phyloP scores from a whole-genome alignment of 2,113 vertebrate genomes.

The Empidonax alnorum region DNA sequence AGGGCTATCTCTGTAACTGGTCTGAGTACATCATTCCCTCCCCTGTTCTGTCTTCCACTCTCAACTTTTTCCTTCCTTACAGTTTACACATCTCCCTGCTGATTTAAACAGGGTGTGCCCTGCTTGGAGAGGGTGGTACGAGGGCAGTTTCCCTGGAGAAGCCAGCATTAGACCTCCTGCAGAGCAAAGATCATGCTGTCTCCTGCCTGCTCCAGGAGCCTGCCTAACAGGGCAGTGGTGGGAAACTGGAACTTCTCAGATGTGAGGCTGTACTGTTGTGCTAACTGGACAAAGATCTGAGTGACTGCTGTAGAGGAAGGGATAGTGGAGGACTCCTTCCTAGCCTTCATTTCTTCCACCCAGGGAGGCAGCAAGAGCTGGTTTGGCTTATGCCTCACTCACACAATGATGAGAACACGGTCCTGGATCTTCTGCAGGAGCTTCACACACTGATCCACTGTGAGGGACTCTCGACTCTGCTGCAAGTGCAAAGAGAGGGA shows the following conservation, averaged over 20 bases:
- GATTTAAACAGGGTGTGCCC: not conserved
- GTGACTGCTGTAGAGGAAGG: not conserved
- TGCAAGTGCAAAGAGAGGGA: slow-evolving; percentile 57
- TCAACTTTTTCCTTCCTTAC: not conserved
- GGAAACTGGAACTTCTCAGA: not conserved
- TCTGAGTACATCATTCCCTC: not conserved
- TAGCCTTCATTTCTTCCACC: not conserved
- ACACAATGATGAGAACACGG: slow-evolving; percentile 79
- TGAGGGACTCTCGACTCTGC: slow-evolving; percentile 65
- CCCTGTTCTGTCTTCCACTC: not conserved
- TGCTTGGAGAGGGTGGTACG: not conserved
- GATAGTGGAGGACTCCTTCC: not conserved
- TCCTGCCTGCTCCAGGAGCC: not conserved
- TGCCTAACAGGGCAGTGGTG: not conserved
- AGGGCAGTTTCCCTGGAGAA: not conserved
- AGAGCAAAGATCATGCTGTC: not conserved
- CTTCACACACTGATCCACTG: slow-evolving; percentile 63
- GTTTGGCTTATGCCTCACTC: slow-evolving; percentile 54
- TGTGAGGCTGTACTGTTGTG: not conserved
- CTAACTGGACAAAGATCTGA: not conserved
- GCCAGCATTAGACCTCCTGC: not conserved
- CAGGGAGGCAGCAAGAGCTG: not conserved
- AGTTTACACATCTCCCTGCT: not conserved
- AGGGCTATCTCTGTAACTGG: not conserved
- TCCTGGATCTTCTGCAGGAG: slow-evolving; percentile 75